phyloP scores from a whole-genome alignment of 1,140 invertebrate species.

The Drosophila kurseongensis region DNA sequence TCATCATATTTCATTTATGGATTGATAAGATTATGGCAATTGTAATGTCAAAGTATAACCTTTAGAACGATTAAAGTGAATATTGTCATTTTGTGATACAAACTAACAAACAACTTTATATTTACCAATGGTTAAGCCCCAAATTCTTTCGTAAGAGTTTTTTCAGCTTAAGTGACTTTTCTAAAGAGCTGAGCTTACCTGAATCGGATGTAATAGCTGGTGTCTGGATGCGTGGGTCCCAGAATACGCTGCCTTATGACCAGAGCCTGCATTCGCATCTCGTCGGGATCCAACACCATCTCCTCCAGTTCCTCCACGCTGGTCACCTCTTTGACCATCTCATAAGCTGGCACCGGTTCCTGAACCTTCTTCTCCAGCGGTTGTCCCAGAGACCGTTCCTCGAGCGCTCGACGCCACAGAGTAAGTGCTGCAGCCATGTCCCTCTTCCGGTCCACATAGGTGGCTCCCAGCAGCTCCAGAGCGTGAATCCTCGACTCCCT shows the following conservation, averaged over 20 bases:
- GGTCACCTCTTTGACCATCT: constrained; percentile 93
- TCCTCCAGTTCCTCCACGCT: constrained; percentile 93
- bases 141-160: too few species aligned
- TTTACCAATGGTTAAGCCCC: too few species aligned
- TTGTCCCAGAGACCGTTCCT: constrained; percentile 86
- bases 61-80: too few species aligned
- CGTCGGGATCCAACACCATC: constrained; percentile 95
- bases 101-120: too few species aligned
- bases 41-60: too few species aligned
- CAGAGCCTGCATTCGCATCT: constrained; percentile 98
- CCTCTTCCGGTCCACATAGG: constrained; percentile 97
- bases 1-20: too few species aligned
- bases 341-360: constrained; percentile 93
- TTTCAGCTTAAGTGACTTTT: too few species aligned
- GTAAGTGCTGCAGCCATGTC: constrained; percentile 96
- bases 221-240: constrained; percentile 96
- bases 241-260: constrained; percentile 97
- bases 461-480: constrained; percentile 96
- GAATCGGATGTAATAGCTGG: constrained; percentile 95
- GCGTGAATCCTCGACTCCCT: constrained; percentile 94
- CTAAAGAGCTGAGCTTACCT: constrained; percentile 46
- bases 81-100: too few species aligned
- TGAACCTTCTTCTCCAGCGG: constrained; percentile 89
- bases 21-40: too few species aligned
- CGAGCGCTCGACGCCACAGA: constrained; percentile 95